Evolutionary conservation across 2,888 invertebrate species (phyloP), one percentile per base, ranked within the genome.

Genomic region (Nemurella pictetii): DNA sequence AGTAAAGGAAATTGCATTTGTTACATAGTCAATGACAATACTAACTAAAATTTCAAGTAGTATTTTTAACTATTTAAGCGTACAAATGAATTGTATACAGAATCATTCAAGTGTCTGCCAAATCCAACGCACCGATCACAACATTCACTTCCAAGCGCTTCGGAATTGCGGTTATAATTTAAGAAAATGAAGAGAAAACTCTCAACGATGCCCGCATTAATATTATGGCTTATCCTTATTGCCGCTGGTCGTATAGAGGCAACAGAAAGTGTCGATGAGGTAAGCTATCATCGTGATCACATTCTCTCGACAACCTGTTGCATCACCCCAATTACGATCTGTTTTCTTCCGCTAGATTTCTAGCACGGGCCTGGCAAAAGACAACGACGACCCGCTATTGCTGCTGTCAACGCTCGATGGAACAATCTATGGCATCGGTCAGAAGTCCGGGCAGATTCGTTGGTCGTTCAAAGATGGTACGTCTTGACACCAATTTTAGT

Each of bases 331-430:
- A 55, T 55, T 20, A 7, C 20, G 20, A 20, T 55, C 15, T 20
- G 55, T 20, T 55, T 55, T 20, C 9, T 15, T 55, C 55, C 12
- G 1, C 55, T 20, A 55, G 55, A 55, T 55, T 55, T n/a, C 84
- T 15, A 85, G 32, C 72, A 94, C 94, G 4, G 95, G 94, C 88
- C 89, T 95, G 88, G 94, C 94, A 78, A 92, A 94, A 86, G 94
- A 94, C 88, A 89, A 91, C 80, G 94, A 95, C 89, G 95, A 95
- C 89, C 93, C 95, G 87, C 92, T 96, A 77, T 91, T 99, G 88
- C 93, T 99, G 86, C 95, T 98, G 89, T 97, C 98, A 78, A 99
- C 99, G 80, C 92, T 99, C 88, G 97, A 98, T 89, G 99, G 99
- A 87, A 95, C 95, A 87, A 94, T 99, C 89, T 94, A 96, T 87